phyloP scores from a whole-genome alignment of 2,797 vertebrate species.

The Smutsia gigantea region DNA sequence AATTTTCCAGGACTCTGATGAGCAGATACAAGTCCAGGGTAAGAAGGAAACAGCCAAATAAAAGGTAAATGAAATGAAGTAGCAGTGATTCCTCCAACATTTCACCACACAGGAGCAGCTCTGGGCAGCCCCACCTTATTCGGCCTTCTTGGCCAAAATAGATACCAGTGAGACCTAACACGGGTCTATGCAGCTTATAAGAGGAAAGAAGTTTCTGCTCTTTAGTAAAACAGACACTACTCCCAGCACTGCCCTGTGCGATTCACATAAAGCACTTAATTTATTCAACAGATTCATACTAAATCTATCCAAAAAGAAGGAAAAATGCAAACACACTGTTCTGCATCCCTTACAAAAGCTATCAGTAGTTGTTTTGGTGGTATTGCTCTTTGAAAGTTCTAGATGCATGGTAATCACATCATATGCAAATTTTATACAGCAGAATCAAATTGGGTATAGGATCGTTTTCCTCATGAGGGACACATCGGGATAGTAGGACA shows the following conservation, averaged over 20 bases:
- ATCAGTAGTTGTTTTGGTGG: background rate
- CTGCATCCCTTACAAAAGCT: background rate
- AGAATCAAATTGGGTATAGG: background rate
- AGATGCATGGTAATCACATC: background rate
- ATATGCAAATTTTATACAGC: constrained; percentile 5
- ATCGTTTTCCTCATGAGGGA: background rate
- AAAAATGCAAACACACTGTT: background rate
- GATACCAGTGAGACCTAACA: background rate
- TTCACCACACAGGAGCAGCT: background rate
- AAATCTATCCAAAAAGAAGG: background rate
- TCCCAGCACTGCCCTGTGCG: background rate
- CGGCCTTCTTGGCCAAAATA: background rate
- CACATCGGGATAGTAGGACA: background rate
- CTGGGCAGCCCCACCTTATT: background rate
- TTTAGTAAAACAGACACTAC: background rate
- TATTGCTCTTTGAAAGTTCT: background rate
- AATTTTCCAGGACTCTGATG: constrained; percentile 16
- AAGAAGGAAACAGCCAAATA: constrained; percentile 34
- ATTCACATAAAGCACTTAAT: constrained; percentile 9
- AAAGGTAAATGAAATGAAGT: constrained; percentile 14
- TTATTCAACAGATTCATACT: background rate
- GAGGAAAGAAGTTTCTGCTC: background rate
- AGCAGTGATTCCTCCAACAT: background rate
- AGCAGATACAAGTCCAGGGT: background rate
- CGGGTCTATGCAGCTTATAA: background rate